Evolutionary conservation across 2,113 vertebrate species (phyloP), one percentile per base, ranked within the genome.

Genomic region (Crocuta crocuta): DNA sequence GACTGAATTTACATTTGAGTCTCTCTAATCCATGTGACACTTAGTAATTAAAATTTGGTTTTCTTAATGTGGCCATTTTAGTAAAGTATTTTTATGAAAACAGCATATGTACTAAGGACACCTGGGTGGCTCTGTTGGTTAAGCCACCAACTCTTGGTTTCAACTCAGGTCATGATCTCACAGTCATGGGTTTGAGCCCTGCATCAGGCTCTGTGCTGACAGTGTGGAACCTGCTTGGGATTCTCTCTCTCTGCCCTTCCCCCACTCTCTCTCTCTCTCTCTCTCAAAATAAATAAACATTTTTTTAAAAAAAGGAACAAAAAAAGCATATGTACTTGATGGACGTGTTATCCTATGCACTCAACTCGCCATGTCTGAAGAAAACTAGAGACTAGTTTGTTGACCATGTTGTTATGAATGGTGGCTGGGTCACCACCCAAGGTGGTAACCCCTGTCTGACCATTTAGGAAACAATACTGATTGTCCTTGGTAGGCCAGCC

Each of bases 401-500:
- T 31, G 50, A 43, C 39, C 4, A 2, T 24, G 16, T 10, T 43
- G 87, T 21, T 43, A 8, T 7, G 43, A n/a, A 19, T 10, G 3
- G 71, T 9, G 43, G 80, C 33, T 24, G 10, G 0, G 3, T 53
- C 63, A 17, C 53, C 6, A 4, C 12, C 80, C 35, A 65, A 2
- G n/a, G 83, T 19, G 45, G 33, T 48, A 1, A 43, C 43, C 50
- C 16, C 24, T 2, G 26, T 19, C 6, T 24, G 10, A 28, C 39
- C 9, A 39, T 48, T 17, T 76, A 8, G 55, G 53, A 17, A 74
- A 7, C 45, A 19, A 31, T 4, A 21, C 7, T 31, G 61, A 39
- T 9, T 3, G 6, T n/a, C 35, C 63, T 3, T 5, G 21, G 58
- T 0, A 15, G 1, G 5, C 33, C 13, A 5, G n/a, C 23, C 26